phyloP scores from a whole-genome alignment of 2,888 invertebrate genomes.

The Dasypolia templi region DNA sequence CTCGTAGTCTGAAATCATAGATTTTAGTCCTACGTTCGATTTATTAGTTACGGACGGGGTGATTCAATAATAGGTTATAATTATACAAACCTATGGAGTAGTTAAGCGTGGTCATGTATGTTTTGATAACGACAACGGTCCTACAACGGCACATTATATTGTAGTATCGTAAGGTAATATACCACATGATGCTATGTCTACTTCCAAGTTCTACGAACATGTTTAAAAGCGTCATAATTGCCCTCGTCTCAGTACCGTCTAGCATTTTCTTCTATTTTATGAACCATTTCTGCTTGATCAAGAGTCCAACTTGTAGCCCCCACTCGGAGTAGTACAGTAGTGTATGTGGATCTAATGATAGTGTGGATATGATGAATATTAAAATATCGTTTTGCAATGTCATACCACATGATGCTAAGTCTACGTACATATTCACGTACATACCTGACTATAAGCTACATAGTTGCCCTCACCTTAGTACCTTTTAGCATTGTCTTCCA shows the following conservation, averaged over 20 bases:
- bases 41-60: too few relatives aligned
- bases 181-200: neutral
- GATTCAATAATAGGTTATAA: too few relatives aligned
- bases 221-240: neutral
- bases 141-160: too few relatives aligned
- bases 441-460: neutral
- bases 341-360: slow-evolving; percentile 56
- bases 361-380: too few relatives aligned
- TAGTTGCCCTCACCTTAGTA: slow-evolving; percentile 29
- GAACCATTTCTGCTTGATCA: slow-evolving; percentile 46
- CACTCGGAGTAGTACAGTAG: slow-evolving; percentile 49
- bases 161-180: too few relatives aligned
- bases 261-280: slow-evolving; percentile 32
- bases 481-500: slow-evolving; percentile 35
- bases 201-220: too few relatives aligned
- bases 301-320: slow-evolving; percentile 45
- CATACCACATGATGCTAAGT: neutral
- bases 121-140: too few relatives aligned
- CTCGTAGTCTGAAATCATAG: too few relatives aligned
- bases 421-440: neutral
- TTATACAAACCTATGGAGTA: too few relatives aligned
- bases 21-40: too few relatives aligned
- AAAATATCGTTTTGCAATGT: too few relatives aligned
- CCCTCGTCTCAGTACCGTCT: slow-evolving; percentile 32
- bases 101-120: too few relatives aligned